Evolutionary conservation across 2,113 vertebrate genomes (phyloP), one percentile per base, ranked within the genome.

Genomic region (Corythaeola cristata): DNA sequence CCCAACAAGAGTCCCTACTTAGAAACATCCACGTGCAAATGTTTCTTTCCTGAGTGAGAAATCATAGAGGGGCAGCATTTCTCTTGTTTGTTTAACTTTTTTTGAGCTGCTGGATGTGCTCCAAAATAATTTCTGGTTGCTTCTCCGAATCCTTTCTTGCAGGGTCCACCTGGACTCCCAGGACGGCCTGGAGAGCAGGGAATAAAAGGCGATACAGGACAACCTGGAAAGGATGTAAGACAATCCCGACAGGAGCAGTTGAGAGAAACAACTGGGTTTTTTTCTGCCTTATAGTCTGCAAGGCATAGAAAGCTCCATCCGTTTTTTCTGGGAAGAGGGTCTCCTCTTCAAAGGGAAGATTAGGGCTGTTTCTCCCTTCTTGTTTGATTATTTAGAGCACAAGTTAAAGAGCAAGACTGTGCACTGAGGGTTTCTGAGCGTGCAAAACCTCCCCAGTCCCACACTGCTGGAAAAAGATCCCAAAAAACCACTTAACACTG

Each of bases 91-190:
- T 3, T 87, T 87, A 12, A 9, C 15, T 27, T 59, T 59, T 44
- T 41, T 39, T 50, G 18, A 88, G 32, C 8, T 74, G 14, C 35
- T 77, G 6, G 2, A 2, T 17, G 2, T 26, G 45, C 24, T 91
- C 37, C 16, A 20, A 47, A 58, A 58, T 58, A 15, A 1, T 76
- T 84, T 21, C 32, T 44, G 47, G 19, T 69, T 71, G 39, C 27
- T 30, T 56, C 41, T 35, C 47, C 8, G 1, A 15, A 62, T 79
- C 24, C 22, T n/a, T 44, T 74, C 58, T 87, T 75, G 6, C 81
- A 99, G 99, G 99, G 99, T 33, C 97, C 98, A 3, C 94, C 98
- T 15, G 99, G 99, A 26, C 87, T 99, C 39, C 98, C 99, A 14
- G 99, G 99, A 52, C 98, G 94, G 53, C 96, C 98, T n/a, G 99